Conservation (phyloP, 2,113 vertebrate genomes). For the Pygoscelis antarcticus region DNA sequence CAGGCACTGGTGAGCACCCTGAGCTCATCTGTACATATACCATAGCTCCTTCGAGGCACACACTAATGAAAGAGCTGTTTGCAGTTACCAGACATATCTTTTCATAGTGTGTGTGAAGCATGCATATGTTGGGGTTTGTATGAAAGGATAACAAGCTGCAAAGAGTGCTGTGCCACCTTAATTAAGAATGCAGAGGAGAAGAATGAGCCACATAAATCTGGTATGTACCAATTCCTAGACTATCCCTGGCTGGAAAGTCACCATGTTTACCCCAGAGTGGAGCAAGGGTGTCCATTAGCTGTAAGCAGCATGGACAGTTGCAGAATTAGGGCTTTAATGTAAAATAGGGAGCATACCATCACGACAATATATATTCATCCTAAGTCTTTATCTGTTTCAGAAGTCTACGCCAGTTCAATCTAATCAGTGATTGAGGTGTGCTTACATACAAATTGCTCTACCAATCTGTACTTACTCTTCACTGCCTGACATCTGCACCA, state of each 20-base stretch:
- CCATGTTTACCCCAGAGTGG: background rate
- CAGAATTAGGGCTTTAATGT: background rate
- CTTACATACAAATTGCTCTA: background rate
- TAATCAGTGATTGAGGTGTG: background rate
- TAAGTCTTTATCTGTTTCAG: background rate
- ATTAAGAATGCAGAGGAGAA: background rate
- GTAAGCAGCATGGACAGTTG: background rate
- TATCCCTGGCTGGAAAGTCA: background rate
- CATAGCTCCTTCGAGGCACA: background rate
- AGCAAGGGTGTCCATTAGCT: background rate
- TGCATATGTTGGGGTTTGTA: background rate
- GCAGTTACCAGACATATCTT: background rate
- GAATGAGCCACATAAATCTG: background rate
- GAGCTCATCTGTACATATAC: background rate
- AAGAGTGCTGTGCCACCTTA: background rate
- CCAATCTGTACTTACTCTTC: background rate
- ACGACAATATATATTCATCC: background rate
- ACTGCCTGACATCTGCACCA: background rate
- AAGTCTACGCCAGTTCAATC: background rate
- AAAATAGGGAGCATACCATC: background rate
- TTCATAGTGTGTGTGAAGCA: background rate
- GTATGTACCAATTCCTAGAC: background rate
- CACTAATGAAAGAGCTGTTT: background rate
- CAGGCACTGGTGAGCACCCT: background rate
- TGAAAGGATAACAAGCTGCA: background rate